These are phyloP conservation scores for Anorthoa munda DNA, from an alignment of 2,888 invertebrate genomes.

Conservation along the genomic window DNA sequence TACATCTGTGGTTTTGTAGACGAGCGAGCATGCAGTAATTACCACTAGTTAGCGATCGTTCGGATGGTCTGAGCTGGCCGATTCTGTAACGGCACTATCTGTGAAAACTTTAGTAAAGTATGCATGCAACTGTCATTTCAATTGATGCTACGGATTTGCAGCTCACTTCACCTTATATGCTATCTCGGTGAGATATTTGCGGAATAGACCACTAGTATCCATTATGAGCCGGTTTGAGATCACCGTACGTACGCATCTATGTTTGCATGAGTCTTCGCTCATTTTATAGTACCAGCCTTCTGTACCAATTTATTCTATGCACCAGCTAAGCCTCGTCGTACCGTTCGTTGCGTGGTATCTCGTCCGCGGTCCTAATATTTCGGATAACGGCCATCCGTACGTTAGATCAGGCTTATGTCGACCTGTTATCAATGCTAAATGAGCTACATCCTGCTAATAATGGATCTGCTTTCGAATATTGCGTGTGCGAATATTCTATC, in stretches of 20 bases:
- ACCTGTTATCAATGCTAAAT: conserved; percentile 70
- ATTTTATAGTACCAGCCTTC: not conserved
- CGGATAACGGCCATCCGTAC: conserved; percentile 61
- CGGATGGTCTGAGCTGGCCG: too few relatives aligned
- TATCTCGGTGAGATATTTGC: too few relatives aligned
- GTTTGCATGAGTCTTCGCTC: not conserved
- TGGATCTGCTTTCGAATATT: conserved; percentile 54
- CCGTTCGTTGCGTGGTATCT: conserved; percentile 32
- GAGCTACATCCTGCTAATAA: conserved; percentile 67
- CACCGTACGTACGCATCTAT: not conserved
- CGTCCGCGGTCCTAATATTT: conserved; percentile 52
- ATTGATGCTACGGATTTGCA: too few relatives aligned
- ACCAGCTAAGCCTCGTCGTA: conserved; percentile 21
- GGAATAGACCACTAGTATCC: too few relatives aligned
- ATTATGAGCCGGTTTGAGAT: not conserved
- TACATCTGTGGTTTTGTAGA: too few relatives aligned
- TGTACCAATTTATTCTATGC: conserved; percentile 3
- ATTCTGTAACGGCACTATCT: too few relatives aligned
- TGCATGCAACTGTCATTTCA: too few relatives aligned
- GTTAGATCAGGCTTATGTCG: conserved; percentile 52
- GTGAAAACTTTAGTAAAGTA: too few relatives aligned
- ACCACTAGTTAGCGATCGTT: too few relatives aligned
- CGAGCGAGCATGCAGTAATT: too few relatives aligned
- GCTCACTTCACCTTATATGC: too few relatives aligned
- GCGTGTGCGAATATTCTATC: conserved; percentile 46